Evolutionary conservation across 2,113 vertebrate species (phyloP).

Genomic region (Cebus imitator): DNA sequence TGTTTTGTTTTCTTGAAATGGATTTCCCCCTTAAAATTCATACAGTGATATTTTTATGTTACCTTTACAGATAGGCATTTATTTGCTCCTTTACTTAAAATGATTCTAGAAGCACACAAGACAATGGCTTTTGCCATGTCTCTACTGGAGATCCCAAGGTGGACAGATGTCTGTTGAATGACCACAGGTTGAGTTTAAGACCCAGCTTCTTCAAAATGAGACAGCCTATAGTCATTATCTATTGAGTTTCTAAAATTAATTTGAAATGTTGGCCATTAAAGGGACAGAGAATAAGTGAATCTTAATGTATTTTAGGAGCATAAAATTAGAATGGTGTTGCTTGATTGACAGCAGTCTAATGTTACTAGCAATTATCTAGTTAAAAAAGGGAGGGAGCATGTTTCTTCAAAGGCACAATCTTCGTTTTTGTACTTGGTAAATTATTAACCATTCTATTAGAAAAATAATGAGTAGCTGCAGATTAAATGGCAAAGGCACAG

Average conservation of each 20-base stretch:
- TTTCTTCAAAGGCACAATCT: slow-evolving; percentile 67
- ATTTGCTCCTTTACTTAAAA: background rate
- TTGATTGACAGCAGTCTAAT: slow-evolving; percentile 66
- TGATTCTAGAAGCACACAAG: background rate
- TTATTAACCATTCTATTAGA: slow-evolving; percentile 79
- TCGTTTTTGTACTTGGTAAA: slow-evolving; percentile 76
- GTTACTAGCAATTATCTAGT: slow-evolving; percentile 68
- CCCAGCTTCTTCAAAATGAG: slow-evolving; percentile 26
- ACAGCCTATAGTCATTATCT: background rate
- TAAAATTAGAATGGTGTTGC: slow-evolving; percentile 55
- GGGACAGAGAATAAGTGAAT: slow-evolving; percentile 59
- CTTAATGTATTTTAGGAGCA: slow-evolving; percentile 51
- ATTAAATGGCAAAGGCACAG: slow-evolving; percentile 64
- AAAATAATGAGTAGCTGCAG: slow-evolving; percentile 70
- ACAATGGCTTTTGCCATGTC: background rate
- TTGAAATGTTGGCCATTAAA: slow-evolving; percentile 59
- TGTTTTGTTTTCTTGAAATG: slow-evolving; percentile 12
- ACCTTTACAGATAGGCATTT: background rate
- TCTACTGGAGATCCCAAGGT: background rate
- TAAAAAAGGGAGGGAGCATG: slow-evolving; percentile 45
- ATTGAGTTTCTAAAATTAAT: slow-evolving; percentile 65
- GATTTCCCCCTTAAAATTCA: background rate
- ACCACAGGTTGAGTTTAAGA: background rate
- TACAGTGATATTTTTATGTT: background rate
- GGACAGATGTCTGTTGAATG: background rate